Evolutionary conservation across 2,888 invertebrate genomes (phyloP), one percentile per base, ranked within the genome.

Genomic region (Unio pictorum): DNA sequence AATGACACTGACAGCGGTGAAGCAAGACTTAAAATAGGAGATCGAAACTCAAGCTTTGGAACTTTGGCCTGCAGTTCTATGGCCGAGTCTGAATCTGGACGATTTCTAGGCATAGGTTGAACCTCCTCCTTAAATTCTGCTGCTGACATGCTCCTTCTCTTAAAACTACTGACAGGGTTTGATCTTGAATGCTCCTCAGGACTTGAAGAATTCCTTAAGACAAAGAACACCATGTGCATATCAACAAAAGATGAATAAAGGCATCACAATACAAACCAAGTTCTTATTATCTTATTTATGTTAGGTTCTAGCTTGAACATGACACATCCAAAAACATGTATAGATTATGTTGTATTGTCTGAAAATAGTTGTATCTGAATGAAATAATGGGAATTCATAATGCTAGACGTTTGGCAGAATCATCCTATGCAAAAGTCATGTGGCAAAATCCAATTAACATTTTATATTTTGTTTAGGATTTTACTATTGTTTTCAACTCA

Each of bases 21-120:
- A 1, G 69, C 67, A 18, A 77, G 64, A n/a, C 79, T 79, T 20
- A 84, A 72, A 23, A 76, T 73, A 1, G 85, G 83, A 0, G 86
- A 83, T 30, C 83, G 82, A 15, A 85, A 84, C 68, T 86, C 86
- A 8, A 85, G 76, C 69, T 84, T 84, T 20, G 83, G 84, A 64
- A 86, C 82, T 75, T 86, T 86, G 17, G 86, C 82, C 20, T 80
- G 76, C 8, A 80, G 74, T 20, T 75, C 71, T 18, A 65, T 68
- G 17, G 71, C 28, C 55, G 72, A 71, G 8, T 63, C 45, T 6
- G 64, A 64, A 18, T 28, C 26, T 30, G 15, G 61, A 15, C n/a
- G 55, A 67, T 68, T 63, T 61, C 64, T 17, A 26, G 64, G 62
- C 11, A 55, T 28, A 7, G 62, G 63, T 18, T 55, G 34, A 26